Evolutionary conservation across 1,140 invertebrate genomes (phyloP).

Genomic region (Cyclina sinensis): DNA sequence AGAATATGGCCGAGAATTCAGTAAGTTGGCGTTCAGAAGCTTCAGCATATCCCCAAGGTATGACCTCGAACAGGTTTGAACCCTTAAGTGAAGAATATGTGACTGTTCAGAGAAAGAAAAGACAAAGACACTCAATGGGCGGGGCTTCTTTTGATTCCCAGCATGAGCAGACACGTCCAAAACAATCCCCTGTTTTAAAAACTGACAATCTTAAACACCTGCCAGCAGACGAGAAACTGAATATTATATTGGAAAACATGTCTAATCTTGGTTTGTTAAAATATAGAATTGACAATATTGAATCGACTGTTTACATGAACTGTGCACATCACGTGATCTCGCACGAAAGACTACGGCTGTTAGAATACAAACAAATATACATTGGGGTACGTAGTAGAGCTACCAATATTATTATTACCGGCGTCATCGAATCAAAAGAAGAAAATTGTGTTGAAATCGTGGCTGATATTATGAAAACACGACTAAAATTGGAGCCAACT

Average conservation of each 20-base stretch:
- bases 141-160: background rate
- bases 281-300: slow-evolving; percentile 2
- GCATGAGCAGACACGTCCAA: background rate
- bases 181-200: background rate
- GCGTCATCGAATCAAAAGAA: background rate
- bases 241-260: background rate
- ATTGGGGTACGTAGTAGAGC: background rate
- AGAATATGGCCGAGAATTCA: too few relatives aligned
- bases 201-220: background rate
- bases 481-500: background rate
- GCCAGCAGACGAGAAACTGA: background rate
- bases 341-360: background rate
- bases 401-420: background rate
- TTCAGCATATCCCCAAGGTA: background rate
- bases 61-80: background rate
- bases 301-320: background rate
- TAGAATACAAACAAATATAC: background rate
- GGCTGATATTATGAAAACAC: background rate
- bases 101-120: background rate
- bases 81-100: background rate
- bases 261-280: background rate
- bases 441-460: too few relatives aligned
- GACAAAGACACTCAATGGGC: background rate
- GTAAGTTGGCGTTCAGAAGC: background rate
- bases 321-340: background rate